Evolutionary conservation across 2,888 invertebrate species (phyloP).

Genomic region (Blomia tropicalis): DNA sequence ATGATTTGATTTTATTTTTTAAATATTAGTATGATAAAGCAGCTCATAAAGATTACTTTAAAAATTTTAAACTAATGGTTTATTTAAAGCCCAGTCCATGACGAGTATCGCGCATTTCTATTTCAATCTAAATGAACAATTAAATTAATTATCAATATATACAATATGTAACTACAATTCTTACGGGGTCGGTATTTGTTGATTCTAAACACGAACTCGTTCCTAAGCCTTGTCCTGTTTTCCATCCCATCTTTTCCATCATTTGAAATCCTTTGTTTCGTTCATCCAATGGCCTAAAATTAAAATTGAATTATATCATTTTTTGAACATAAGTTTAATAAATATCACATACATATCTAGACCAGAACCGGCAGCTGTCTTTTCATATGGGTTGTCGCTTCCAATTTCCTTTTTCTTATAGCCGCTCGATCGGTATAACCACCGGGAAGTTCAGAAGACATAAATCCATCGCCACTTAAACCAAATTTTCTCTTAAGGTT

Average conservation of each 20-base stretch:
- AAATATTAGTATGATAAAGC: background rate
- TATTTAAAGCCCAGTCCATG: background rate
- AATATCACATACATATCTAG: conserved; percentile 52
- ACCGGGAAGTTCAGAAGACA: background rate
- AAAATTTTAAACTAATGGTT: no score
- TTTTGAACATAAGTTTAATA: conserved; percentile 24
- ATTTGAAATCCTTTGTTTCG: conserved; percentile 85
- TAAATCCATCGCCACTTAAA: conserved; percentile 24
- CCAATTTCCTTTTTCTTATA: conserved; percentile 34
- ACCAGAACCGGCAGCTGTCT: conserved; percentile 50
- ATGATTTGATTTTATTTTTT: background rate
- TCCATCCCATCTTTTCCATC: conserved; percentile 89
- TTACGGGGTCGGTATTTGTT: no score
- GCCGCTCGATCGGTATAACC: conserved; percentile 33
- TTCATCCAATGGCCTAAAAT: conserved; percentile 50
- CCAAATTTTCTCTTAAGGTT: conserved; percentile 56
- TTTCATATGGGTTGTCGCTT: conserved; percentile 45
- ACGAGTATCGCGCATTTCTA: background rate
- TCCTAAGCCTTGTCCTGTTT: conserved; percentile 71
- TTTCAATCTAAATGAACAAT: conserved; percentile 38
- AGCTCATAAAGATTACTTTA: background rate
- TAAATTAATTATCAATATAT: no score
- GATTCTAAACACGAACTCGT: no score
- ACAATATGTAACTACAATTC: no score
- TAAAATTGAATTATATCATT: no score